These are phyloP conservation scores for Phanerotoma sp. DNA, from an alignment of 2,888 invertebrate species.

Conservation along the genomic window DNA sequence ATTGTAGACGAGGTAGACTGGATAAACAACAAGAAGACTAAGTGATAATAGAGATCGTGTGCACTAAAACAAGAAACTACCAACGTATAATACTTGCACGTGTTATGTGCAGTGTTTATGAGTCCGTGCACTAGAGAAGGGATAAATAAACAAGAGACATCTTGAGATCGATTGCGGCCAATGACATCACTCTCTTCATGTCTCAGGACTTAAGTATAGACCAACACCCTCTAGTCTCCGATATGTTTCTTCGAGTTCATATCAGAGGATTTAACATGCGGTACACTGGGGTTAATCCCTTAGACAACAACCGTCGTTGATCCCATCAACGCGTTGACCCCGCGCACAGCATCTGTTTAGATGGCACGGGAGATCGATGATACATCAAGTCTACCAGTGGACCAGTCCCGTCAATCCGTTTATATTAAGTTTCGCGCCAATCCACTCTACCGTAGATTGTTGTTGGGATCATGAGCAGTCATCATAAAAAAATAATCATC, in stretches of 20 bases:
- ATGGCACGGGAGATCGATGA: constrained; percentile 4
- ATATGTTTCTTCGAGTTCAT: background rate
- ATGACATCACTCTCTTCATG: background rate
- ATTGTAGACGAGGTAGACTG: background rate
- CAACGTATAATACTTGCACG: constrained; percentile 7
- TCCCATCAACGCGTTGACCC: constrained; percentile 8
- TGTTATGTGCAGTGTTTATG: constrained; percentile 21
- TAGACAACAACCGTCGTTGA: constrained; percentile 4
- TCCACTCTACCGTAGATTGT: background rate
- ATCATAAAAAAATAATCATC: background rate
- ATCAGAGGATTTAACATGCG: background rate
- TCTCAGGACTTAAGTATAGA: background rate
- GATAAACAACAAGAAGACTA: too few relatives aligned
- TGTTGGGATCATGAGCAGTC: background rate
- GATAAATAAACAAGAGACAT: background rate
- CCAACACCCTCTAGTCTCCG: background rate
- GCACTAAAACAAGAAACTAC: background rate
- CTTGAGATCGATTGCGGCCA: constrained; percentile 1
- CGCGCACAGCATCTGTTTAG: constrained; percentile 8
- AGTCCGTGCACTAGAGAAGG: background rate
- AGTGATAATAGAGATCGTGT: background rate
- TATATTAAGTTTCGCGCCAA: constrained; percentile 1
- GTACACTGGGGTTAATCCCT: background rate
- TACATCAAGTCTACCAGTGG: background rate
- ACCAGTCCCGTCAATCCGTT: constrained; percentile 1